These are phyloP conservation scores for Phaetusa simplex DNA, from an alignment of 2,113 vertebrate genomes.

Conservation along the genomic window DNA sequence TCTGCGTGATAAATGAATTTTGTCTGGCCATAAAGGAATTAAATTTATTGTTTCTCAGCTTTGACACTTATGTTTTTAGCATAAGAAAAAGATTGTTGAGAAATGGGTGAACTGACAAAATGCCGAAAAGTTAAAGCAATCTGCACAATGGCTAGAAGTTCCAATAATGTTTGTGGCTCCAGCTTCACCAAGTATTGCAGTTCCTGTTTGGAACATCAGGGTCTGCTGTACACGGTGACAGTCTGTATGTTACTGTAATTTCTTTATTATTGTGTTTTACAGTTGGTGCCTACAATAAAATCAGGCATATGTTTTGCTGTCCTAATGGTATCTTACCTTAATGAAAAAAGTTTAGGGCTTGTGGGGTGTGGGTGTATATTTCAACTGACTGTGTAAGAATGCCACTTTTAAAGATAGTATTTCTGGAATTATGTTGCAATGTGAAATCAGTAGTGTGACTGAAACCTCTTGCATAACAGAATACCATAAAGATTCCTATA, in stretches of 20 bases:
- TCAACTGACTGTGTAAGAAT: not conserved
- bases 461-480: not conserved
- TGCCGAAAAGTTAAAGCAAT: not conserved
- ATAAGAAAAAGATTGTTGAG: not conserved
- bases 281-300: not conserved
- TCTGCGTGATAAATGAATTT: not conserved
- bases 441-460: not conserved
- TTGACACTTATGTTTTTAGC: not conserved
- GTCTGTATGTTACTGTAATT: not conserved
- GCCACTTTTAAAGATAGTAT: not conserved
- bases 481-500: not conserved
- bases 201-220: not conserved
- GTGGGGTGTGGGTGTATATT: not conserved
- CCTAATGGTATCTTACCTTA: not conserved
- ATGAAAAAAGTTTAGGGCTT: not conserved
- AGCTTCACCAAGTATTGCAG: not conserved
- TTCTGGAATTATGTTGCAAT: not conserved
- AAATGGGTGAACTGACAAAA: not conserved
- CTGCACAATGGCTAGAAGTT: not conserved
- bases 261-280: not conserved
- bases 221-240: not conserved
- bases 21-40: not conserved
- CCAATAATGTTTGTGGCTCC: not conserved
- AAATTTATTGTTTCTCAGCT: not conserved
- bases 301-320: not conserved